phyloP scores from a whole-genome alignment of 2,797 vertebrate species.

The Hylomyscus alleni region DNA sequence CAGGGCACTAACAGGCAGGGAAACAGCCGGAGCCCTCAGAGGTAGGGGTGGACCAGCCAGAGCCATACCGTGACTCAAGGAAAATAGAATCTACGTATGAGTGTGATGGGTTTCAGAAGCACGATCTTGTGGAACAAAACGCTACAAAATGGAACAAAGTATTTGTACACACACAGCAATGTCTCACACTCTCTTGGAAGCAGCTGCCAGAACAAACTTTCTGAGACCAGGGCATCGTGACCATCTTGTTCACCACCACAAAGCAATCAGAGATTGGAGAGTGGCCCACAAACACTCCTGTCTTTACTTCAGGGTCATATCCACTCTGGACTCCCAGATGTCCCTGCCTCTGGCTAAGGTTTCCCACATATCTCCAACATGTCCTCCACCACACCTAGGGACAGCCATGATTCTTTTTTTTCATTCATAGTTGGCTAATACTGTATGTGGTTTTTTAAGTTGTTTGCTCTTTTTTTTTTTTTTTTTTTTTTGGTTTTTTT shows the following conservation, averaged over 20 bases:
- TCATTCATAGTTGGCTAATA: neutral
- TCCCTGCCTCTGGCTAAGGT: neutral
- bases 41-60: neutral
- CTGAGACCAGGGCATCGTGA: neutral
- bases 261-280: neutral
- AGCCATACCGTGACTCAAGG: neutral
- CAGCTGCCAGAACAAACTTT: neutral
- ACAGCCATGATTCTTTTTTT: too few relatives aligned
- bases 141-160: neutral
- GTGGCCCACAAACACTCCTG: neutral
- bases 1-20: neutral
- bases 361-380: neutral
- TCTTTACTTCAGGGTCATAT: neutral
- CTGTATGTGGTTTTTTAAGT: slow-evolving; percentile 46
- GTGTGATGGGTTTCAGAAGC: neutral
- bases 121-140: neutral
- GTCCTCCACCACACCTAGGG: neutral
- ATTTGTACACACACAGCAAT: neutral
- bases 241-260: neutral
- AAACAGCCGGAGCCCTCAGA: neutral
- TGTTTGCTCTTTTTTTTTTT: neutral
- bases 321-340: neutral
- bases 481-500: too few relatives aligned
- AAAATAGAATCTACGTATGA: neutral
- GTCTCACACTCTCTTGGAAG: too few relatives aligned